Conservation (phyloP, 2,797 vertebrate species). For the Poeciliopsis presidionis region DNA sequence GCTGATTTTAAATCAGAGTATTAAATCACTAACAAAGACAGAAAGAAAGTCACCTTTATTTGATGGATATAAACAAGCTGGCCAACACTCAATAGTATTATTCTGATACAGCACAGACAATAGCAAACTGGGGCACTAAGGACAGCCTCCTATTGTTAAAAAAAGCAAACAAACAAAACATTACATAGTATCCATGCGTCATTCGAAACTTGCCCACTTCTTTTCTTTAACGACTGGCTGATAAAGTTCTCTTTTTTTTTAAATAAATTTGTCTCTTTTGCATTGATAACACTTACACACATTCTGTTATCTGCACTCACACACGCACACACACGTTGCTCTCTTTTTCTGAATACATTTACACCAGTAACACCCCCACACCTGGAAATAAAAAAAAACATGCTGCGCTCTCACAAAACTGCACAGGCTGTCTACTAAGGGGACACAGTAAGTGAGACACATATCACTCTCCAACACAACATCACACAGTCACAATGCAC, state of each 20-base stretch:
- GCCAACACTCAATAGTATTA: slow-evolving; percentile 94
- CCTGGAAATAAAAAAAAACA: slow-evolving; percentile 62
- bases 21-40: slow-evolving; percentile 54
- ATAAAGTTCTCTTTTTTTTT: slow-evolving; percentile 55
- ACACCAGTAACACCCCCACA: slow-evolving; percentile 61
- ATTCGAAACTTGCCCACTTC: slow-evolving; percentile 59
- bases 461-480: slow-evolving; percentile 88
- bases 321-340: slow-evolving; percentile 21
- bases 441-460: slow-evolving; percentile 86
- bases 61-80: slow-evolving; percentile 99
- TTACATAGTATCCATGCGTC: slow-evolving; percentile 81
- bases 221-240: slow-evolving; percentile 57
- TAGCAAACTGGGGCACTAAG: slow-evolving; percentile 80
- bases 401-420: slow-evolving; percentile 89
- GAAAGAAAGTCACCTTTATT: slow-evolving; percentile 99
- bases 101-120: slow-evolving; percentile 89
- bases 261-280: slow-evolving; percentile 63
- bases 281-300: slow-evolving; percentile 45
- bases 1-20: not conserved
- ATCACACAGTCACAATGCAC: slow-evolving; percentile 86
- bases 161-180: slow-evolving; percentile 73
- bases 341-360: slow-evolving; percentile 65
- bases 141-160: slow-evolving; percentile 74
- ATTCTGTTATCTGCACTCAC: slow-evolving; percentile 19
- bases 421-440: slow-evolving; percentile 90